These are phyloP conservation scores for Cetoscarus ocellatus DNA, from an alignment of 2,797 vertebrate genomes.

Conservation along the genomic window DNA sequence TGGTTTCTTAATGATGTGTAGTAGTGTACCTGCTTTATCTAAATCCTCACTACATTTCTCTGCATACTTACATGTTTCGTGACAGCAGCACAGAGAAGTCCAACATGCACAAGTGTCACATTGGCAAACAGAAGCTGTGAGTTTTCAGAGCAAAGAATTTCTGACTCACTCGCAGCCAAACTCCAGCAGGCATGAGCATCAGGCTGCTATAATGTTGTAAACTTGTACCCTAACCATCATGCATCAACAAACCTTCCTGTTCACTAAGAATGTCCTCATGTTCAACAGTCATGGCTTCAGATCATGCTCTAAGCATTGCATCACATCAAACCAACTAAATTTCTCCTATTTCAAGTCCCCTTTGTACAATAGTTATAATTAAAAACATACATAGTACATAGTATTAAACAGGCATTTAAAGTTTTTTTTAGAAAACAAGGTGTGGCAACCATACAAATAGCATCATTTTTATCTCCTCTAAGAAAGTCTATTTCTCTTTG, in stretches of 20 bases:
- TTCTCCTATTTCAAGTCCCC: constrained; percentile 11
- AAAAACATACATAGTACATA: constrained; percentile 70
- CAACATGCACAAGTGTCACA: constrained; percentile 65
- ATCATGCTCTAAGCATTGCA: constrained; percentile 54
- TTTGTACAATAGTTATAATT: constrained; percentile 49
- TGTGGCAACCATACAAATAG: constrained; percentile 77
- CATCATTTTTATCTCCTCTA: constrained; percentile 50
- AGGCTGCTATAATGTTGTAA: constrained; percentile 57
- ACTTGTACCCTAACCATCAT: constrained; percentile 62
- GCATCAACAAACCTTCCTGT: constrained; percentile 55
- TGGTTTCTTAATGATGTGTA: neutral
- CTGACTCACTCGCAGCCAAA: constrained; percentile 40
- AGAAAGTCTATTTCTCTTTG: constrained; percentile 71
- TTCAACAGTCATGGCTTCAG: constrained; percentile 33
- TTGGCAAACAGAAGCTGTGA: constrained; percentile 15
- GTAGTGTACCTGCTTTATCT: constrained; percentile 13
- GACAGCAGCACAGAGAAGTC: constrained; percentile 23
- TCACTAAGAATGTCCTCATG: constrained; percentile 18
- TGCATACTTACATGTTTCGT: constrained; percentile 12
- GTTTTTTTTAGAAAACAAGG: constrained; percentile 75
- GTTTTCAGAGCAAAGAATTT: constrained; percentile 33
- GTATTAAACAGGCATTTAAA: constrained; percentile 77
- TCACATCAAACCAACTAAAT: constrained; percentile 29
- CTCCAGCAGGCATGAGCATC: constrained; percentile 35
- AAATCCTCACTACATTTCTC: constrained; percentile 12